These are phyloP conservation scores for Monomorium pharaonis DNA, from an alignment of 1,140 invertebrate species.

Conservation along the genomic window DNA sequence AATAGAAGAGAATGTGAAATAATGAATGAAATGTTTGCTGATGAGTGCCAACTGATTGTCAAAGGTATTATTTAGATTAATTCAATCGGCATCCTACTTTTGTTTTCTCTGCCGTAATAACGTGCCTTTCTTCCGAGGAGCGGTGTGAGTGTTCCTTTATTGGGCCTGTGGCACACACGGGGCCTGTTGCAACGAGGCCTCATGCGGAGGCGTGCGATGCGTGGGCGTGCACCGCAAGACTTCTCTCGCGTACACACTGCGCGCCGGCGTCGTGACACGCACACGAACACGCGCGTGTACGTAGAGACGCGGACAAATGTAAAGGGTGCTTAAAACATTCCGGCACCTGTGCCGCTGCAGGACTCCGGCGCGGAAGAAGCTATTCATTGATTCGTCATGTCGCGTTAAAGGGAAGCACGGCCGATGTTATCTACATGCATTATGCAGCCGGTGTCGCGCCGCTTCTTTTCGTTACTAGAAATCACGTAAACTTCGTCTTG, in stretches of 20 bases:
- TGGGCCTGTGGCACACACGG: slow-evolving; percentile 60
- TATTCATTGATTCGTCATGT: slow-evolving; percentile 45
- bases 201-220: slow-evolving; percentile 65
- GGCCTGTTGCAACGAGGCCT: slow-evolving; percentile 67
- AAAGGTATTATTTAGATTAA: slow-evolving; percentile 55
- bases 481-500: slow-evolving; percentile 3
- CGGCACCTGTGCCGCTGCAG: slow-evolving; percentile 54
- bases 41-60: background rate
- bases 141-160: slow-evolving; percentile 69
- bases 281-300: slow-evolving; percentile 1
- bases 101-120: slow-evolving; percentile 29
- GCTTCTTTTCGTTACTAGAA: slow-evolving; percentile 5
- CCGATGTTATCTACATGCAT: slow-evolving; percentile 45
- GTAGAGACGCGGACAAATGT: slow-evolving; percentile 68
- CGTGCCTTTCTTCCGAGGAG: background rate
- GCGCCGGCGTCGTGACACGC: slow-evolving; percentile 3
- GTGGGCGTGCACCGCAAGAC: slow-evolving; percentile 62
- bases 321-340: slow-evolving; percentile 71
- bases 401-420: slow-evolving; percentile 34
- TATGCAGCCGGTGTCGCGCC: slow-evolving; percentile 36
- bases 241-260: background rate
- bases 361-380: background rate
- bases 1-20: background rate
- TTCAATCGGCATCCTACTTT: slow-evolving; percentile 48
- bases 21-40: slow-evolving; percentile 1